Conservation (phyloP, 1,140 invertebrate species). For the Drosophila cardini region DNA sequence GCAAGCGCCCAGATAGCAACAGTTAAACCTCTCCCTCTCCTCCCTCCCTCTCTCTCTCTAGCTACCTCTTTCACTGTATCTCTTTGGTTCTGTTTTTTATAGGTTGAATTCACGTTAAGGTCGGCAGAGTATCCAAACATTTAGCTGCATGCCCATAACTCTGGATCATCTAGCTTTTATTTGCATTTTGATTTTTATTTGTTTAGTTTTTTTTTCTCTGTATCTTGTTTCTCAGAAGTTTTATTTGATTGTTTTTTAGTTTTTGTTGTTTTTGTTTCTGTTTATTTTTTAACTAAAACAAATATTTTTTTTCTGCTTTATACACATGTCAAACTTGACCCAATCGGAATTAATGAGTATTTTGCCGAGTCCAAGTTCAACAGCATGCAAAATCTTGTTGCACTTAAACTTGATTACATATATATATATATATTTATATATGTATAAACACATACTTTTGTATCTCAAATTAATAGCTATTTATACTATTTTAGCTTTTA, state of each 20-base stretch:
- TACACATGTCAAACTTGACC: constrained; percentile 33
- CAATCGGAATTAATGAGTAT: constrained; percentile 24
- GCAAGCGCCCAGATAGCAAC: constrained; percentile 68
- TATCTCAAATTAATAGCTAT: neutral
- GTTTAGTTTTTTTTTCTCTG: neutral
- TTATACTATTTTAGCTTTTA: too few relatives aligned
- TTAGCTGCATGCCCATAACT: constrained; percentile 65
- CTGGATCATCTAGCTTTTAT: constrained; percentile 72
- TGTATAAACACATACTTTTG: neutral
- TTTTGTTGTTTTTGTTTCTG: constrained; percentile 18
- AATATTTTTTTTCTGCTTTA: constrained; percentile 19
- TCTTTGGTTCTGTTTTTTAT: constrained; percentile 61
- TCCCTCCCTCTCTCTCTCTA: constrained; percentile 25
- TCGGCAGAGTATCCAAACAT: constrained; percentile 25
- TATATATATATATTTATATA: too few relatives aligned
- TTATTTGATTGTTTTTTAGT: constrained; percentile 26
- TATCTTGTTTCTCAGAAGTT: constrained; percentile 52
- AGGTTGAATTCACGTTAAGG: constrained; percentile 50
- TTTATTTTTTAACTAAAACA: constrained; percentile 50
- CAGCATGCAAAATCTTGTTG: neutral
- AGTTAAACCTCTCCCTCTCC: constrained; percentile 19
- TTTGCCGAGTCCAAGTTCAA: constrained; percentile 21
- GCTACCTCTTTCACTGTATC: constrained; percentile 14
- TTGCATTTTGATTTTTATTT: constrained; percentile 74
- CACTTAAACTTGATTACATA: neutral